These are phyloP conservation scores for Phoenoteleia sp. DNA, from an alignment of 2,888 invertebrate species.

Conservation along the genomic window DNA sequence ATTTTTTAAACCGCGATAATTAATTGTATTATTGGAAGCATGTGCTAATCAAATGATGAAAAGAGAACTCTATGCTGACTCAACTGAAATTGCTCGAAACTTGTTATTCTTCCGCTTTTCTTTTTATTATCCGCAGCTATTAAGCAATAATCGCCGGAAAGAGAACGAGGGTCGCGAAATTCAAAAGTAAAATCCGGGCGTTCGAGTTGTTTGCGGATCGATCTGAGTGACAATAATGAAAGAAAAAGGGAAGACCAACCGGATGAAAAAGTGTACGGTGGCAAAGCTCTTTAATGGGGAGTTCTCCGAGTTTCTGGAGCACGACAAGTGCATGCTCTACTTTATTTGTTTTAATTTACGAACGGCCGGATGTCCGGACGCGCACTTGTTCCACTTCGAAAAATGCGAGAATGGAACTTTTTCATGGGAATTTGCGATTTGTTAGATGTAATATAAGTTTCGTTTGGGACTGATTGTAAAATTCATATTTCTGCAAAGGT, in stretches of 20 bases:
- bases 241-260: conserved; percentile 12
- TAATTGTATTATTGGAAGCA: neutral
- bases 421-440: conserved; percentile 4
- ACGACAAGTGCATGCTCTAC: conserved; percentile 65
- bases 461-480: too few species aligned
- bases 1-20: neutral
- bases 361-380: conserved; percentile 18
- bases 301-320: conserved; percentile 57
- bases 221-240: conserved; percentile 29
- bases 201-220: conserved; percentile 20
- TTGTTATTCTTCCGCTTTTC: conserved; percentile 26
- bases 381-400: conserved; percentile 52
- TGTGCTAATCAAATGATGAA: neutral
- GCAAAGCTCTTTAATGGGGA: conserved; percentile 65
- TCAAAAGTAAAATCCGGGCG: conserved; percentile 8
- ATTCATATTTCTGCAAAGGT: too few species aligned
- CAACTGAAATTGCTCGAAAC: conserved; percentile 42
- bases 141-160: conserved; percentile 54
- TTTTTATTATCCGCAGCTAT: conserved; percentile 59
- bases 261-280: conserved; percentile 43
- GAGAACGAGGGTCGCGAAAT: conserved; percentile 56
- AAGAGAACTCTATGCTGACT: neutral
- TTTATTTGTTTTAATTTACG: conserved; percentile 67
- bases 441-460: neutral
- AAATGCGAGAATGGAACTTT: conserved; percentile 7